Evolutionary conservation across 2,888 invertebrate species (phyloP), one percentile per base, ranked within the genome.

Genomic region (Tryphoninae sp.): DNA sequence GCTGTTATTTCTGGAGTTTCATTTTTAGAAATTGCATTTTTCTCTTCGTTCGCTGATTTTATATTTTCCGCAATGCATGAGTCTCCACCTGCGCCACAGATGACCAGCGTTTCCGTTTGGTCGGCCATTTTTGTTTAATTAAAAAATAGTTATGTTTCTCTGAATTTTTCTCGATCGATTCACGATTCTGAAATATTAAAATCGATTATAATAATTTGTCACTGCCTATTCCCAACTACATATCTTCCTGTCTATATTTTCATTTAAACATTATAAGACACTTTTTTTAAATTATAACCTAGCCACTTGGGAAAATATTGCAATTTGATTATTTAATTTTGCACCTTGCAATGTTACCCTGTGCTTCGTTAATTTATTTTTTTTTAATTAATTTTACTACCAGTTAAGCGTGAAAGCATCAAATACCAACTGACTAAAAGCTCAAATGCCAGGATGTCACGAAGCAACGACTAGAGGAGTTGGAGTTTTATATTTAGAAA

Each of bases 401-500:
- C 13, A 53, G 19, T 13, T 22, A 42, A 67, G 33, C 53, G 13
- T 19, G 40, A 55, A 61, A 42, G 55, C 64, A 71, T 53, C 67
- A 58, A 62, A 62, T 64, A 33, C 62, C 62, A 26, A 76, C 75
- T 69, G 58, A 79, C 71, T 67, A 53, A 69, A 82, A 76, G 58
- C 77, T 49, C 74, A 65, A 73, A 55, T 76, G 77, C 51, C 77
- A 80, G 80, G 65, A 83, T 83, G 59, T 65, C 62, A 42, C 42
- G 67, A 79, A 79, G 49, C 64, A 78, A 78, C 64, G 42, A 74
- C 77, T 69, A 13, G 67, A 79, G 77, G 77, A 82, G 83, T 73
- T 61, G 58, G 33, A 42, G 81, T 85, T 87, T 86, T 90, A 90
- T 90, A 90, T 90, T 90, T 90, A 89, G 90, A 88, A 75, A 83